Percentiles rank a stretch among this genome's conserved stretches.
phyloP scores from a whole-genome alignment of 2,113 vertebrate species.

The Progne subis region DNA sequence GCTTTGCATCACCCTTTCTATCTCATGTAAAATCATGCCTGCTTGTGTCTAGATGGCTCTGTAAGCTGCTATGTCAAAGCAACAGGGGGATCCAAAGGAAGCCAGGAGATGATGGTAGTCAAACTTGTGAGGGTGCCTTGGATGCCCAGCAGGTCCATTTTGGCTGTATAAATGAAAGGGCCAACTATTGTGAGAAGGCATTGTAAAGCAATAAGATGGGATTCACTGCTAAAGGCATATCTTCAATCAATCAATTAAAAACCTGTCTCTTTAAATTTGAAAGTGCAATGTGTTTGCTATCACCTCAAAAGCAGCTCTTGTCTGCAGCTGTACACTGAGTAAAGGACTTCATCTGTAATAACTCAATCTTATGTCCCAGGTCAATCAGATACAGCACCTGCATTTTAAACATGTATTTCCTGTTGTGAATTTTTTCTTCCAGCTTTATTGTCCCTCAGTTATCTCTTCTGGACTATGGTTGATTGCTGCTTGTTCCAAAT shows the following conservation, averaged over 20 bases:
- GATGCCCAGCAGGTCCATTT: background rate
- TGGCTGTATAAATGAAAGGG: background rate
- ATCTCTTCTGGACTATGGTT: background rate
- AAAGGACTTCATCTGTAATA: background rate
- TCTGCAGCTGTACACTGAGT: background rate
- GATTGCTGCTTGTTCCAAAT: background rate
- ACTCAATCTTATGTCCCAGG: background rate
- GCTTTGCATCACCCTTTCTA: background rate
- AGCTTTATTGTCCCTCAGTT: background rate
- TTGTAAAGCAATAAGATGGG: background rate
- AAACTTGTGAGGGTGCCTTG: background rate
- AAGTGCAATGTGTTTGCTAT: background rate
- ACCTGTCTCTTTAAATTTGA: background rate
- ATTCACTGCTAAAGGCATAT: background rate
- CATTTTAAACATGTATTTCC: background rate
- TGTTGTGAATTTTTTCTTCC: background rate
- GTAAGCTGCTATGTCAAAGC: background rate
- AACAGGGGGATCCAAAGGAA: background rate
- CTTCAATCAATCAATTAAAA: background rate
- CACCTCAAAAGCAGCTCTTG: background rate
- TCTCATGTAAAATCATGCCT: background rate
- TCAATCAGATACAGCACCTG: slow-evolving; percentile 10
- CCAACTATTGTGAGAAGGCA: background rate
- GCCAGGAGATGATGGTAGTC: background rate
- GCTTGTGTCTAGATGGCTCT: background rate